Conservation (phyloP, 2,113 vertebrate genomes). For the Peromyscus maniculatus region DNA sequence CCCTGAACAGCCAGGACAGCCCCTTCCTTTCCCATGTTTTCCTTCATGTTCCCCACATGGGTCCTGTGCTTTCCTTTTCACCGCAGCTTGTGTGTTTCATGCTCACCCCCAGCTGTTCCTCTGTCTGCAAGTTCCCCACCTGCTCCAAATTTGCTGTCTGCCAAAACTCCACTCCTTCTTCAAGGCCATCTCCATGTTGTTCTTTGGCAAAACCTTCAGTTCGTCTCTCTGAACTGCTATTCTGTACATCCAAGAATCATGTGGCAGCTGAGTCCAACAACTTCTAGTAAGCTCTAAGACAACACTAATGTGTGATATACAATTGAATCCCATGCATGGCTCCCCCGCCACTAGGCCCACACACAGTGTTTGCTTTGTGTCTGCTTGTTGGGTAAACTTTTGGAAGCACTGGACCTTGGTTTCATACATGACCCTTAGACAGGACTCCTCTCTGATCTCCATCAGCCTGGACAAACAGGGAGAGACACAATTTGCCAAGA, state of each 20-base stretch:
- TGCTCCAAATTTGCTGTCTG: neutral
- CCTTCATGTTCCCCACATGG: accelerated
- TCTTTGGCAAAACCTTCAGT: neutral
- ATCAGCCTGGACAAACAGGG: neutral
- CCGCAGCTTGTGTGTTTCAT: accelerated
- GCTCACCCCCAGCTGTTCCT: too few relatives aligned
- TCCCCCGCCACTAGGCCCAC: accelerated
- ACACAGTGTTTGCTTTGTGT: neutral
- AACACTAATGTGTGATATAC: accelerated
- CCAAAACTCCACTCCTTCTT: neutral
- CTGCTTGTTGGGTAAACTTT: neutral
- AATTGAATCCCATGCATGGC: accelerated
- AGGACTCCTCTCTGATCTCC: neutral
- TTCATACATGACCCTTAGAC: neutral
- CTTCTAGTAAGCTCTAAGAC: accelerated
- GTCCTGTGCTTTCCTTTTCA: accelerated
- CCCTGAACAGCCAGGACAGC: accelerated
- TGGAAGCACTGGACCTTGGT: neutral
- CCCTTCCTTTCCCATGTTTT: neutral
- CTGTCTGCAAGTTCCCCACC: neutral
- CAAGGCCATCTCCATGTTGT: neutral
- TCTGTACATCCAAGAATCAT: neutral
- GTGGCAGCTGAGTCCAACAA: accelerated
- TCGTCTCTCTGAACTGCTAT: neutral
- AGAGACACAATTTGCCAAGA: neutral